These are phyloP conservation scores for Apomyelois bistriatella DNA, from an alignment of 2,888 invertebrate species.

Conservation along the genomic window DNA sequence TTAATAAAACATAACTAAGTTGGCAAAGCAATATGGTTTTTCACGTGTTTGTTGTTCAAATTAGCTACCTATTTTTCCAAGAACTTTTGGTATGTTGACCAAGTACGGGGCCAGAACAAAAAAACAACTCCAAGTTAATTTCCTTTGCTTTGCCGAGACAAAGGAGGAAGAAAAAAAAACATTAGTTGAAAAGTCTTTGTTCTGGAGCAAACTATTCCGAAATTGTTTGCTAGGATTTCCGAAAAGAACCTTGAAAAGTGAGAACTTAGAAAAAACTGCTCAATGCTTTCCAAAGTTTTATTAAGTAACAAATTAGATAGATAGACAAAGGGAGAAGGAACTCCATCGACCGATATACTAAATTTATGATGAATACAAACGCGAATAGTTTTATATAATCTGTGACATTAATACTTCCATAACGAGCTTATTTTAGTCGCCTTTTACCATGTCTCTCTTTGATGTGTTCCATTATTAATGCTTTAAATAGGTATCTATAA, in stretches of 20 bases:
- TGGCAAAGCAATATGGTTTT: neutral
- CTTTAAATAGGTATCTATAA: too few species aligned
- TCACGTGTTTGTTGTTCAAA: constrained; percentile 1
- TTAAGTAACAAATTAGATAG: too few species aligned
- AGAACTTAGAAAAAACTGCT: neutral
- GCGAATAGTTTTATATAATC: too few species aligned
- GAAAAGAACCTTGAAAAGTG: neutral
- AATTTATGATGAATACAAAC: too few species aligned
- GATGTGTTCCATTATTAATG: too few species aligned
- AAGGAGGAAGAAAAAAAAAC: constrained; percentile 4
- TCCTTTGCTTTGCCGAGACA: neutral
- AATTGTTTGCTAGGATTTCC: constrained; percentile 3
- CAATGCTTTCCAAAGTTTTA: too few species aligned
- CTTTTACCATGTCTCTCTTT: too few species aligned
- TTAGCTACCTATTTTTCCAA: constrained; percentile 6
- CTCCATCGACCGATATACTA: too few species aligned
- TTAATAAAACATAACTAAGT: neutral
- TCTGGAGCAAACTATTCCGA: constrained; percentile 2
- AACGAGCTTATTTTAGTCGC: too few species aligned
- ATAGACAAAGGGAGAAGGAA: too few species aligned
- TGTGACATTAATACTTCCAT: too few species aligned
- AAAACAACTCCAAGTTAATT: constrained; percentile 6
- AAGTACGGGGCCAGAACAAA: neutral
- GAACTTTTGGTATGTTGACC: constrained; percentile 1
- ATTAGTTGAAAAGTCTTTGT: neutral